These are phyloP conservation scores for Drosophila paranaensis DNA, from an alignment of 2,888 invertebrate species.

Conservation along the genomic window DNA sequence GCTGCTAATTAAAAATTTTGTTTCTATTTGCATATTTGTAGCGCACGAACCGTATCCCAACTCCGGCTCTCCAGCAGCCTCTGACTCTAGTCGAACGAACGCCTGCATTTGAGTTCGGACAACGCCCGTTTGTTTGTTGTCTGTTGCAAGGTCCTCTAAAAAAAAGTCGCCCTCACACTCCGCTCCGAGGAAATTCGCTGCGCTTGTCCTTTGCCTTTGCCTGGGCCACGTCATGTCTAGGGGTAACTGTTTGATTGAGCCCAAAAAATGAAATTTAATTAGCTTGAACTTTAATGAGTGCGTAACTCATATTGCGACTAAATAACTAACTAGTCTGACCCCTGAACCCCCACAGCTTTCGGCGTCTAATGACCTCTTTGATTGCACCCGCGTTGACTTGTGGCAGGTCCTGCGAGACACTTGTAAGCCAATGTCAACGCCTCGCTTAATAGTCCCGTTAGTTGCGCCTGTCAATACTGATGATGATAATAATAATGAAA, in stretches of 20 bases:
- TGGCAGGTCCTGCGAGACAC: conserved; percentile 56
- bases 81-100: conserved; percentile 8
- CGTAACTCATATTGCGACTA: conserved; percentile 35
- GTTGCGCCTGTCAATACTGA: conserved; percentile 70
- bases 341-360: background rate
- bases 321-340: conserved; percentile 34
- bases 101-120: conserved; percentile 73
- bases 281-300: conserved; percentile 52
- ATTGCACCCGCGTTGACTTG: conserved; percentile 42
- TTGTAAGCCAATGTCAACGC: conserved; percentile 70
- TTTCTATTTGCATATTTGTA: conserved; percentile 80
- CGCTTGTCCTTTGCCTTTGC: conserved; percentile 68
- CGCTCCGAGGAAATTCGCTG: conserved; percentile 38
- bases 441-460: conserved; percentile 70
- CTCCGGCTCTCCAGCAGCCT: background rate
- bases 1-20: conserved; percentile 80
- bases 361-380: conserved; percentile 74
- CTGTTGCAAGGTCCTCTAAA: conserved; percentile 59
- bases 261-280: conserved; percentile 56
- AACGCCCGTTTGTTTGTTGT: conserved; percentile 53
- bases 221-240: background rate
- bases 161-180: conserved; percentile 21
- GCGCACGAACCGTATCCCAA: conserved; percentile 21
- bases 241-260: conserved; percentile 39
- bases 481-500: conserved; percentile 68